These are phyloP conservation scores for Capromys pilorides DNA, from an alignment of 2,797 vertebrate genomes.

Conservation along the genomic window DNA sequence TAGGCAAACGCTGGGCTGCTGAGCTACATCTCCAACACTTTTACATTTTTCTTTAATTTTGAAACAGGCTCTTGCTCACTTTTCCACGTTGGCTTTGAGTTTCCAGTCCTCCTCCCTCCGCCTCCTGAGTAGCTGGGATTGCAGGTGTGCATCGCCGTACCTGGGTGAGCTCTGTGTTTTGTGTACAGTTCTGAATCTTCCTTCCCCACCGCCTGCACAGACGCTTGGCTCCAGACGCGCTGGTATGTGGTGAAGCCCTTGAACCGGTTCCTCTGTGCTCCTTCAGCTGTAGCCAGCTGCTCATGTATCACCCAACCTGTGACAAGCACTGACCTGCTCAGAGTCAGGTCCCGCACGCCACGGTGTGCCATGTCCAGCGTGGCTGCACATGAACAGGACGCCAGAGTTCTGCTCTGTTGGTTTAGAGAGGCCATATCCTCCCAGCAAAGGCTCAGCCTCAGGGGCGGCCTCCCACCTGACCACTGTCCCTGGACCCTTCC, in stretches of 20 bases:
- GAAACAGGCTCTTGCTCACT: background rate
- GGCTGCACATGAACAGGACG: background rate
- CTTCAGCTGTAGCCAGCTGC: background rate
- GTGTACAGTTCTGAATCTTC: too few relatives aligned
- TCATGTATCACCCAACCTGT: background rate
- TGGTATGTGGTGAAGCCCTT: background rate
- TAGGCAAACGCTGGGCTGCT: background rate
- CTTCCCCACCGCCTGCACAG: fast-evolving
- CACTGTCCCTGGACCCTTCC: fast-evolving
- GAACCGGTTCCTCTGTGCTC: background rate
- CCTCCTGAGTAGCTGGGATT: background rate
- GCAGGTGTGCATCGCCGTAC: background rate
- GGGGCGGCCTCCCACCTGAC: background rate
- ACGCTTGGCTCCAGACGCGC: fast-evolving
- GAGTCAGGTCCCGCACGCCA: background rate
- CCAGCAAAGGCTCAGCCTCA: background rate
- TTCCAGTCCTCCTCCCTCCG: background rate
- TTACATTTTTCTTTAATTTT: background rate
- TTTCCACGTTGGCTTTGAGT: background rate
- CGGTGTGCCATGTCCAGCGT: background rate
- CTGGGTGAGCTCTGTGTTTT: background rate
- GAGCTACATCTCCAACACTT: background rate
- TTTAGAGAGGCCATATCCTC: background rate
- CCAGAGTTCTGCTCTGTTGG: background rate
- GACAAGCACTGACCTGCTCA: background rate